Evolutionary conservation across 30 jellyfish, hydroid and myxozoan genomes (phyloP), one percentile per base, ranked within the genome.

Genomic region (Pseudorhiza aurosa): DNA sequence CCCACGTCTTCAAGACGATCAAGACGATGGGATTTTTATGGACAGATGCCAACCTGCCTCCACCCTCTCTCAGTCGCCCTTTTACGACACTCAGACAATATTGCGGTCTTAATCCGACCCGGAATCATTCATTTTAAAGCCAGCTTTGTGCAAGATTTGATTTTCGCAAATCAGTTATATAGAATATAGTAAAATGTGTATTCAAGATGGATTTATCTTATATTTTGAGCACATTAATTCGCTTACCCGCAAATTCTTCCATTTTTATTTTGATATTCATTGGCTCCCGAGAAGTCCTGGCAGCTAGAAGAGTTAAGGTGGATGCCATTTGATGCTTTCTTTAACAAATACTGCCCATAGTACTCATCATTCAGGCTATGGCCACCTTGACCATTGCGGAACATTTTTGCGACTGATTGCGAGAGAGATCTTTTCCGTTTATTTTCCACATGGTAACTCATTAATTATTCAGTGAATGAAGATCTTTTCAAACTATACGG

Each of bases 271-370:
- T 40, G 67, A 12, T 53, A 18, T 15, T 53, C 68, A 18, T 43
- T 65, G 8, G 68, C 72, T 32, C 46, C 32, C 26, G 86, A 73
- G 42, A 73, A 47, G 28, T 73, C 86, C 51, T 73, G 86, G 59
- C 86, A 73, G 22, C 86, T 73, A 1, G 86, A 65, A 21, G 86
- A 73, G 72, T 53, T 73, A 25, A 21, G 60, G 47, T 73, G 86
- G 11, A 56, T 36, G 2, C 65, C 76, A 53, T 73, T 33, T 12
- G 65, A 73, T 14, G 86, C 86, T 57, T 73, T 73, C 65, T 73
- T 51, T 26, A 50, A 47, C 65, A 53, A n/a, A 73, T 50, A 73
- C 12, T 64, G 56, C 22, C 86, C 86, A 14, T 73, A 73, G 32
- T 73, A 43, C 29, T 73, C 86, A 17, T 25, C 68, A 29, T 62